These are phyloP conservation scores for Rhagium mordax DNA, from an alignment of 2,888 invertebrate genomes.

Conservation along the genomic window DNA sequence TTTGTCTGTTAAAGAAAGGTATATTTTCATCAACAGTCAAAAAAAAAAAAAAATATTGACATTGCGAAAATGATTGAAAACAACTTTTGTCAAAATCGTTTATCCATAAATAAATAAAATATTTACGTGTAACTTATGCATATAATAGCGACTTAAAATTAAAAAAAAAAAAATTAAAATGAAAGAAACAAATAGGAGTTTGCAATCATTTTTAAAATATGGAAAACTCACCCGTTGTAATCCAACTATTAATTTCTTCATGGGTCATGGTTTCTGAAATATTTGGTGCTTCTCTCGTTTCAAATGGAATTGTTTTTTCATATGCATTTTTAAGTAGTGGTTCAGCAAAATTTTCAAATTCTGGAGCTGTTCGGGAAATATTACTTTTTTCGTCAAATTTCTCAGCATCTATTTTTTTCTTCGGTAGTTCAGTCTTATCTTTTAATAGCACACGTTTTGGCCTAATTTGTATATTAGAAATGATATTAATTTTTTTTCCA, in stretches of 20 bases:
- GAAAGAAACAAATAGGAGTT: not conserved
- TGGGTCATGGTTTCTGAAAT: not conserved
- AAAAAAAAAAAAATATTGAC: too few species aligned
- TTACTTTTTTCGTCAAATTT: not conserved
- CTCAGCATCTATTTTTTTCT: not conserved
- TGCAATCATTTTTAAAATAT: not conserved
- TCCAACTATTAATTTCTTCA: not conserved
- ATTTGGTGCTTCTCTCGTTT: not conserved
- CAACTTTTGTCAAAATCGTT: too few species aligned
- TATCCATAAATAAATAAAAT: too few species aligned
- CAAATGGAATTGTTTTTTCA: not conserved
- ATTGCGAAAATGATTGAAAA: too few species aligned
- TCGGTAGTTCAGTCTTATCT: not conserved
- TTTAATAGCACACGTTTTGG: not conserved
- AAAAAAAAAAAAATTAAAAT: not conserved
- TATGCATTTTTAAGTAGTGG: not conserved
- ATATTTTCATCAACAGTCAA: too few species aligned
- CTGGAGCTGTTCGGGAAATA: not conserved
- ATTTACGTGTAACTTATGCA: too few species aligned
- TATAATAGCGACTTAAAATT: not conserved
- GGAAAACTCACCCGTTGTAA: conserved; percentile 2
- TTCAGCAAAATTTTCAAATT: not conserved
- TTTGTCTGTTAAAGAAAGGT: too few species aligned
- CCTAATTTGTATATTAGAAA: conserved; percentile 34
- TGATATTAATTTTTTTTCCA: conserved; percentile 30